Percentiles rank a stretch among this genome's conserved stretches.
Conservation (phyloP, 2,888 invertebrate species). For the Drosophila neotestacea region DNA sequence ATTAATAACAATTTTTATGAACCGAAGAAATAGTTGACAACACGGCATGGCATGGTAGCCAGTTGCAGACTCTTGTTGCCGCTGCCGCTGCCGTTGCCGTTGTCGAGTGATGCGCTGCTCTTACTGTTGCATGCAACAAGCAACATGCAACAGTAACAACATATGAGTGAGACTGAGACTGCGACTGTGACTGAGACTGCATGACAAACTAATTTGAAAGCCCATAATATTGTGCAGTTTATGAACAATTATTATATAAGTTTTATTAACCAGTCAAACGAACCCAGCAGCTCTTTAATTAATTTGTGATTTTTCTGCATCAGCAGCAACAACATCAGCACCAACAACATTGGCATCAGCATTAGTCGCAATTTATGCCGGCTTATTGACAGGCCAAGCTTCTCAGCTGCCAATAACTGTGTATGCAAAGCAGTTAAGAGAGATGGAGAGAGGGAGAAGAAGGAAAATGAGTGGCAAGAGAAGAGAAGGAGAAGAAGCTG, state of each 20-base stretch:
- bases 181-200: conserved; percentile 23
- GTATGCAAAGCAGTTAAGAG: conserved; percentile 60
- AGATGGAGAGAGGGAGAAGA: neutral
- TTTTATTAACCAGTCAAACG: conserved; percentile 79
- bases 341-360: conserved; percentile 53
- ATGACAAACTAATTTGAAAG: conserved; percentile 82
- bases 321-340: conserved; percentile 34
- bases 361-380: conserved; percentile 74
- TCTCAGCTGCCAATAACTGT: conserved; percentile 50
- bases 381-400: conserved; percentile 68
- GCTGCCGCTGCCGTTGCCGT: conserved; percentile 1
- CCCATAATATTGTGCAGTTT: conserved; percentile 83
- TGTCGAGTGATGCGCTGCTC: conserved; percentile 47
- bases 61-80: conserved; percentile 31
- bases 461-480: neutral
- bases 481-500: conserved; percentile 41
- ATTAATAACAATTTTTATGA: conserved; percentile 86
- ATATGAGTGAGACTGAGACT: conserved; percentile 4
- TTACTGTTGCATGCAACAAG: conserved; percentile 58
- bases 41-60: conserved; percentile 72
- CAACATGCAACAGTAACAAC: conserved; percentile 55
- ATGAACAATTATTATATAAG: conserved; percentile 85
- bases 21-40: conserved; percentile 85
- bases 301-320: conserved; percentile 81
- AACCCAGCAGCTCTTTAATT: conserved; percentile 72